These are phyloP conservation scores for Ciconia nigra DNA, from an alignment of 2,797 vertebrate genomes.

Conservation along the genomic window DNA sequence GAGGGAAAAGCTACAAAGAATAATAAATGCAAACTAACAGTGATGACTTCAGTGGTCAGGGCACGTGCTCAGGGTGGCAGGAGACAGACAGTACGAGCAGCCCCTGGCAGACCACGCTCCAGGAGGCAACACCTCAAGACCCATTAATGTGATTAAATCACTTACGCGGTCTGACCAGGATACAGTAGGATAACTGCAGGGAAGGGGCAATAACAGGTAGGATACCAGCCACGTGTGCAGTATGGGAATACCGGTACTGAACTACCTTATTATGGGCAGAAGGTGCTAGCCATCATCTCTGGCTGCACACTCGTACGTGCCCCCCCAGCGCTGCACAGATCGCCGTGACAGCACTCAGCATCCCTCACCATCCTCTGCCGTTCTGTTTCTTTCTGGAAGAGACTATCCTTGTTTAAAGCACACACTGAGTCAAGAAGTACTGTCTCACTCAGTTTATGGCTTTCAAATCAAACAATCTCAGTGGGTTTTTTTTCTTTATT, in stretches of 20 bases:
- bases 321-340: accelerated
- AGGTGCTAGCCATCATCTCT: accelerated
- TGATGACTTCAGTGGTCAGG: accelerated
- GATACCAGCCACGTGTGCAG: accelerated
- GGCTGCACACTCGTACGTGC: accelerated
- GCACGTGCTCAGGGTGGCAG: accelerated
- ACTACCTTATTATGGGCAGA: accelerated
- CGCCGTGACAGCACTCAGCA: accelerated
- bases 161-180: accelerated
- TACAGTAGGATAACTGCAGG: accelerated
- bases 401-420: accelerated
- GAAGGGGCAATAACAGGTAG: accelerated
- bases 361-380: accelerated
- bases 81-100: accelerated
- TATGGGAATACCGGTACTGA: accelerated
- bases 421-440: accelerated
- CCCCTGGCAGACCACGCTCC: accelerated
- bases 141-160: accelerated
- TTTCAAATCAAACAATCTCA: too few relatives aligned
- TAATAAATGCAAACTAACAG: not conserved
- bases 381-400: accelerated
- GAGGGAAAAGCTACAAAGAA: not conserved
- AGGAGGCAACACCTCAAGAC: not conserved
- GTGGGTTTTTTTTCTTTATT: accelerated
- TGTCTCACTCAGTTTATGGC: accelerated